Percentiles rank a stretch among this genome's conserved stretches.
These are phyloP conservation scores for Amblyjoppa fuscipennis DNA, from an alignment of 2,888 invertebrate genomes.

Conservation along the genomic window DNA sequence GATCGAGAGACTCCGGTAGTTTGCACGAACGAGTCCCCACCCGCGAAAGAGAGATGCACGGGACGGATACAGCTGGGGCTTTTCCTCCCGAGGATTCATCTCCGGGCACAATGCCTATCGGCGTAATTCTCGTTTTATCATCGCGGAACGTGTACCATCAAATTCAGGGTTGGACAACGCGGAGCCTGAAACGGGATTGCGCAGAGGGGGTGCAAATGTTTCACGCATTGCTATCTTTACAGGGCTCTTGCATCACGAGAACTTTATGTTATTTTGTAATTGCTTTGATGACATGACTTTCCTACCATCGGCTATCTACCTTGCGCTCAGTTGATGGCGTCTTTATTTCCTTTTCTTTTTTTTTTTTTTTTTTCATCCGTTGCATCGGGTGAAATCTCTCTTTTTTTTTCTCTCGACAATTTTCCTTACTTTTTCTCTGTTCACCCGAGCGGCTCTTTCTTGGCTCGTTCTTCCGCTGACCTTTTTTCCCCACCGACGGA, in stretches of 20 bases:
- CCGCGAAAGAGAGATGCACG: slow-evolving; percentile 1
- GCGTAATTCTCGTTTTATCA: slow-evolving; percentile 1
- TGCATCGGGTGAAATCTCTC: neutral
- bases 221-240: neutral
- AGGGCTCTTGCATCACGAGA: neutral
- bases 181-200: neutral
- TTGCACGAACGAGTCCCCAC: slow-evolving; percentile 32
- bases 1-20: slow-evolving; percentile 3
- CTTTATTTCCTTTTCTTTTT: slow-evolving; percentile 19
- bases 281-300: slow-evolving; percentile 79
- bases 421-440: slow-evolving; percentile 16
- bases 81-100: slow-evolving; percentile 21
- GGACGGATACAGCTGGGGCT: neutral
- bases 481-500: slow-evolving; percentile 28
- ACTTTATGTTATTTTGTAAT: slow-evolving; percentile 73
- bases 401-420: slow-evolving; percentile 28
- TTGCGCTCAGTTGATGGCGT: slow-evolving; percentile 1
- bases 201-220: neutral
- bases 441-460: neutral
- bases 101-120: slow-evolving; percentile 3
- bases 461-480: slow-evolving; percentile 3
- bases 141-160: slow-evolving; percentile 7
- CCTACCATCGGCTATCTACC: slow-evolving; percentile 44
- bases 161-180: neutral
- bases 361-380: neutral